phyloP scores from a whole-genome alignment of 2,113 vertebrate genomes.

The Oryzias celebensis region DNA sequence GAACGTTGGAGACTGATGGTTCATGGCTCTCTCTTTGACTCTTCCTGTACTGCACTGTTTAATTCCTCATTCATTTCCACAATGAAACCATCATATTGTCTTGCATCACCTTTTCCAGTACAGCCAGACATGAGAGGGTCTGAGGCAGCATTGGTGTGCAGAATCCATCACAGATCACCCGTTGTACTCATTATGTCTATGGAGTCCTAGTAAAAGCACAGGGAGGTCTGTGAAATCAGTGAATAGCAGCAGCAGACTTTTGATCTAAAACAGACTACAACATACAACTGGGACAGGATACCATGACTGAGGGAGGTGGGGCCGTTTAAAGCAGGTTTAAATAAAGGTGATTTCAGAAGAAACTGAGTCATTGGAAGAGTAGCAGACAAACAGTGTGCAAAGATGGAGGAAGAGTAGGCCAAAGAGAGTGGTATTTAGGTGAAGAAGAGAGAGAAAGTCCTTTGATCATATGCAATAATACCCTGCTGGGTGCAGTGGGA shows the following conservation, averaged over 20 bases:
- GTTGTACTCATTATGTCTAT: constrained; percentile 48
- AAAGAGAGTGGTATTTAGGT: constrained; percentile 29
- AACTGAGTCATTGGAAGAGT: constrained; percentile 29
- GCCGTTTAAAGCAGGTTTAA: too few species aligned
- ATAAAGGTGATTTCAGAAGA: constrained; percentile 23
- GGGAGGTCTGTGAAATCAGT: constrained; percentile 33
- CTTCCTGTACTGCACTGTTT: constrained; percentile 26
- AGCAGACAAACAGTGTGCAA: neutral
- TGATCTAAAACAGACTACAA: constrained; percentile 62
- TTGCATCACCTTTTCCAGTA: constrained; percentile 24
- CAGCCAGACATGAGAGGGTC: neutral
- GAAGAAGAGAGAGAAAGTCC: constrained; percentile 22
- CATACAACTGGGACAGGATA: constrained; percentile 39
- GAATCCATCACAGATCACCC: constrained; percentile 17
- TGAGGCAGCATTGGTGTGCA: constrained; percentile 2
- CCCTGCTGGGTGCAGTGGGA: constrained; percentile 24
- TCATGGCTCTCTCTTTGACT: constrained; percentile 7
- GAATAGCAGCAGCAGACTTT: constrained; percentile 37
- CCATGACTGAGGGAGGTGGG: too few species aligned
- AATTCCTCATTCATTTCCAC: constrained; percentile 50
- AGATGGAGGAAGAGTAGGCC: constrained; percentile 6
- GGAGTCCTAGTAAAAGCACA: constrained; percentile 30
- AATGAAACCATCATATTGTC: constrained; percentile 54
- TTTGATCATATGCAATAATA: constrained; percentile 58
- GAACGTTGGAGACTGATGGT: constrained; percentile 6